phyloP scores from a whole-genome alignment of 2,888 invertebrate species.

The Euplexia lucipara region DNA sequence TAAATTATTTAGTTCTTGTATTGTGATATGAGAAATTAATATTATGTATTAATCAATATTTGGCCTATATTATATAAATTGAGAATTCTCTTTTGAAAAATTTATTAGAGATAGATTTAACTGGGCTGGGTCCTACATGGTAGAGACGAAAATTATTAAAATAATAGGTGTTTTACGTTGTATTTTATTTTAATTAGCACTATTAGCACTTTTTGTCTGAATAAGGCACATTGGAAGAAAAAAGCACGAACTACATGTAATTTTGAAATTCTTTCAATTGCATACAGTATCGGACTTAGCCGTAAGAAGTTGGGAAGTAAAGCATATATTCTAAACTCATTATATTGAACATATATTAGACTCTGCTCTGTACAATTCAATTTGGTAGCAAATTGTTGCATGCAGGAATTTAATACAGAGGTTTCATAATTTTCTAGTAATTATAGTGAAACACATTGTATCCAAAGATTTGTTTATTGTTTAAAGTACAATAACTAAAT shows the following conservation, averaged over 20 bases:
- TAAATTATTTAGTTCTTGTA: conserved; percentile 66
- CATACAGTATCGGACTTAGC: conserved; percentile 64
- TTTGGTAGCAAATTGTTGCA: conserved; percentile 69
- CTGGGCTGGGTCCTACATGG: conserved; percentile 51
- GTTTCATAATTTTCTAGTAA: conserved; percentile 72
- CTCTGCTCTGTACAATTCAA: conserved; percentile 69
- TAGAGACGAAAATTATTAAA: conserved; percentile 50
- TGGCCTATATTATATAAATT: conserved; percentile 76
- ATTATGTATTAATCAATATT: conserved; percentile 69
- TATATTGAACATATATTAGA: conserved; percentile 78
- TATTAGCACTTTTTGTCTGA: conserved; percentile 70
- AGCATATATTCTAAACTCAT: conserved; percentile 89
- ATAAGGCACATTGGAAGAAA: conserved; percentile 70
- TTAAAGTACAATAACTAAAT: conserved; percentile 86
- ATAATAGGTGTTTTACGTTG: conserved; percentile 51
- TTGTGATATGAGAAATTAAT: conserved; percentile 74
- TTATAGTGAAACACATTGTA: conserved; percentile 81
- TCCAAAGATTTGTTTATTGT: conserved; percentile 87
- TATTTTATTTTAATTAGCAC: conserved; percentile 68
- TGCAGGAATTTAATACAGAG: conserved; percentile 68
- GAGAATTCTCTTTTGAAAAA: conserved; percentile 65
- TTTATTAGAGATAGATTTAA: conserved; percentile 63
- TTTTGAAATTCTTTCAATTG: conserved; percentile 60
- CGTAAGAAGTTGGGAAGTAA: conserved; percentile 75
- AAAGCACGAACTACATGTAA: conserved; percentile 63